phyloP scores from a whole-genome alignment of 2,113 vertebrate genomes.

The Microtus oregoni region DNA sequence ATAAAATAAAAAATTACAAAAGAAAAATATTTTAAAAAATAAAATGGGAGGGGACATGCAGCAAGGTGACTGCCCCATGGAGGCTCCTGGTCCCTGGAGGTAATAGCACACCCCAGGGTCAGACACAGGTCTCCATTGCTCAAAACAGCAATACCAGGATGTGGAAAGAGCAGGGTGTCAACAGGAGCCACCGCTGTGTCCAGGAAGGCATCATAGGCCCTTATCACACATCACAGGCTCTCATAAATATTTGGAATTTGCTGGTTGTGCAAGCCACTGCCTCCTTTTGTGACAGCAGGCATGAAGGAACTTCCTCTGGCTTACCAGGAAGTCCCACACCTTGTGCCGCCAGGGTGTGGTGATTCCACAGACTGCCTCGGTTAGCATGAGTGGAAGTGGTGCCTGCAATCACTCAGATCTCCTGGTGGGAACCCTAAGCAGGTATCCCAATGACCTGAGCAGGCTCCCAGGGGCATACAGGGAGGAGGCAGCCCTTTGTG shows the following conservation, averaged over 20 bases:
- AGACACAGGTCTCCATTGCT: neutral
- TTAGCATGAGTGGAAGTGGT: neutral
- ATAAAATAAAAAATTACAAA: neutral
- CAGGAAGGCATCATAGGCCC: neutral
- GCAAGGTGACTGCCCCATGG: neutral
- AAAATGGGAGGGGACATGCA: neutral
- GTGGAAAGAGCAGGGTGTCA: neutral
- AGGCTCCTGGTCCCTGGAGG: neutral
- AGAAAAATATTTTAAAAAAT: neutral
- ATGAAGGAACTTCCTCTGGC: neutral
- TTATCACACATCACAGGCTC: neutral
- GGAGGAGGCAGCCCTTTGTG: too few species aligned
- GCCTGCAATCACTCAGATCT: neutral
- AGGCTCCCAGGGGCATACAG: neutral
- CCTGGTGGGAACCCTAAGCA: neutral
- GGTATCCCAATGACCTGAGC: fast-evolving
- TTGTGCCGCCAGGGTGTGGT: too few species aligned
- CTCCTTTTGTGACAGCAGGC: neutral
- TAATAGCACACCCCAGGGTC: neutral
- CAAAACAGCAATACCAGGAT: neutral
- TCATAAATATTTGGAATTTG: neutral
- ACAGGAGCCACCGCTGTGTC: neutral
- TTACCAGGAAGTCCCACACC: neutral
- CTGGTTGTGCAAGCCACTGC: neutral
- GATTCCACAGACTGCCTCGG: neutral